Evolutionary conservation across 2,797 vertebrate genomes (phyloP).

Genomic region (Poecilia wingei): DNA sequence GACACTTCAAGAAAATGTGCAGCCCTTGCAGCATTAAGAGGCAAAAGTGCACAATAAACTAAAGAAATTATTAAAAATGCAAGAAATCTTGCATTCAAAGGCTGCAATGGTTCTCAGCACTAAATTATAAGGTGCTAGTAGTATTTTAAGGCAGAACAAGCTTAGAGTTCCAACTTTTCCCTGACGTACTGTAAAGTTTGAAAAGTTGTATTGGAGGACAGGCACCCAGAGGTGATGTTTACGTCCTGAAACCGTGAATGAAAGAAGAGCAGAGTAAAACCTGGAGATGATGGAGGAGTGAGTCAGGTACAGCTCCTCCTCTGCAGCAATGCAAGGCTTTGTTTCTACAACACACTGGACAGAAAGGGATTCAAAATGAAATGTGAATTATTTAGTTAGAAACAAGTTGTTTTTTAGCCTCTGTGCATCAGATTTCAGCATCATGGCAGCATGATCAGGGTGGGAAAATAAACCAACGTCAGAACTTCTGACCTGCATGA

Average conservation of each 20-base stretch:
- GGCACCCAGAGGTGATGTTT: neutral
- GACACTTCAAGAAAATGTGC: neutral
- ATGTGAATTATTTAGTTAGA: neutral
- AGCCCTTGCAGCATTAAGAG: neutral
- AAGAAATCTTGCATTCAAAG: neutral
- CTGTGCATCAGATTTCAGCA: neutral
- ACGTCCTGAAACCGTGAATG: neutral
- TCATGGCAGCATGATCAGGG: neutral
- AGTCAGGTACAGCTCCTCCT: neutral
- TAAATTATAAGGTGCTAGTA: neutral
- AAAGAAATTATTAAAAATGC: neutral
- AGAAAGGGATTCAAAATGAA: neutral
- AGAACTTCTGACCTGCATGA: neutral
- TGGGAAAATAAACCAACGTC: neutral
- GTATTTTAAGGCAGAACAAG: neutral
- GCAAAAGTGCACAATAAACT: neutral
- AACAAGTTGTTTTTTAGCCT: neutral
- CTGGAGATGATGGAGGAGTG: neutral
- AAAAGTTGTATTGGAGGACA: neutral
- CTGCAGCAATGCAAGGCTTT: neutral
- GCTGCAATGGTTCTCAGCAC: neutral
- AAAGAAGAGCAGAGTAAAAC: neutral
- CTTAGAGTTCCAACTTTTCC: neutral
- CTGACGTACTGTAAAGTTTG: neutral
- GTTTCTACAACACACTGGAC: neutral